Evolutionary conservation across 2,888 invertebrate species (phyloP).

Genomic region (Vesta saturnalis): DNA sequence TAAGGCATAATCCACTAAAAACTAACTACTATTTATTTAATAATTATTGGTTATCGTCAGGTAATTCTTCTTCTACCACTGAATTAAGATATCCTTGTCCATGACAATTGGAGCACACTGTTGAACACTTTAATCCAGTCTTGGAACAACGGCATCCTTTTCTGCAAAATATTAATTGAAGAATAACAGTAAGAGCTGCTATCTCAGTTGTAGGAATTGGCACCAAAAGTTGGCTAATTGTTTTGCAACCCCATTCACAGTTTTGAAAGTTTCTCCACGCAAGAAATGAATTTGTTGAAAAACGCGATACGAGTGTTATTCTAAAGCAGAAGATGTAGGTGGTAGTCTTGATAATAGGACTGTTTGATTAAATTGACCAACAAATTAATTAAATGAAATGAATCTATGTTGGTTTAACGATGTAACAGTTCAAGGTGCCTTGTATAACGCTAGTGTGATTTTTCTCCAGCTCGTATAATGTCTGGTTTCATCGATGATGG

Average conservation of each 20-base stretch:
- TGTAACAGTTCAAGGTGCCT: neutral
- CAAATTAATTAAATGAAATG: conserved; percentile 2
- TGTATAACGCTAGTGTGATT: conserved; percentile 28
- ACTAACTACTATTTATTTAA: neutral
- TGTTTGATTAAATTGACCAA: conserved; percentile 14
- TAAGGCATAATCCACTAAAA: too few relatives aligned
- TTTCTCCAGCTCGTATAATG: conserved; percentile 21
- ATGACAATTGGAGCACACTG: too few relatives aligned
- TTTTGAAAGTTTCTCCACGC: too few relatives aligned
- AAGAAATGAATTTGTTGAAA: neutral
- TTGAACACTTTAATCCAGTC: too few relatives aligned
- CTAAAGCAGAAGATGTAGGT: conserved; percentile 25
- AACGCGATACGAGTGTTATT: conserved; percentile 19
- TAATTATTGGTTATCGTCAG: neutral
- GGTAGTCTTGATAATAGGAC: conserved; percentile 27
- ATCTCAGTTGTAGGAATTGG: neutral
- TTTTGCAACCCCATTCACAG: neutral
- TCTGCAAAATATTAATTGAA: neutral
- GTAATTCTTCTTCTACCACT: too few relatives aligned
- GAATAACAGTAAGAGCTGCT: neutral
- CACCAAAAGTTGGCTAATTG: neutral
- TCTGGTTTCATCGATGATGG: too few relatives aligned
- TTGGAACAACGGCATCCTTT: neutral
- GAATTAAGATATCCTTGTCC: too few relatives aligned
- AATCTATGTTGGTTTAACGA: conserved; percentile 18